Evolutionary conservation across 2,888 invertebrate genomes (phyloP).

Genomic region (Mimachlamys varia): DNA sequence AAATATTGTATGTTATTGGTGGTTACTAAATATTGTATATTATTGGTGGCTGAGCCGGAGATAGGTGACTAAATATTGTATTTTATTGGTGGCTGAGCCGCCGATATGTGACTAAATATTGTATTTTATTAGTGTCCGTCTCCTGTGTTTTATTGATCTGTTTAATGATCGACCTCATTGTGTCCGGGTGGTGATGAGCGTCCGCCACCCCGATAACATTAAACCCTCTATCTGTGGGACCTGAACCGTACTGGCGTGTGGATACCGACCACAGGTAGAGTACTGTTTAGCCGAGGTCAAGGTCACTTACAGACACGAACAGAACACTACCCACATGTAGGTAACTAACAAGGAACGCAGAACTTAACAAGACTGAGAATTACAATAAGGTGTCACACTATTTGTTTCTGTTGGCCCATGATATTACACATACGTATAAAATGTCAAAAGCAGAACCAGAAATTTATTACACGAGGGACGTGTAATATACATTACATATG

Average conservation of each 20-base stretch:
- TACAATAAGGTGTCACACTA: too few relatives aligned
- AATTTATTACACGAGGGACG: too few relatives aligned
- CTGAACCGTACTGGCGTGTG: background rate
- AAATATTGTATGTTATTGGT: background rate
- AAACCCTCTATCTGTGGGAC: background rate
- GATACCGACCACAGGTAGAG: background rate
- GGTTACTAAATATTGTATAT: too few relatives aligned
- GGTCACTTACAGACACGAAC: background rate
- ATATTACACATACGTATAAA: too few relatives aligned
- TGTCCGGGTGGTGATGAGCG: slow-evolving; percentile 20
- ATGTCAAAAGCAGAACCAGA: too few relatives aligned
- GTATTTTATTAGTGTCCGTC: background rate
- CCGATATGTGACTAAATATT: background rate
- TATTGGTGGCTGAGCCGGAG: too few relatives aligned
- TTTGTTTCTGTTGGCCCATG: too few relatives aligned
- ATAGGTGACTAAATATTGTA: background rate
- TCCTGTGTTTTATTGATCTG: background rate
- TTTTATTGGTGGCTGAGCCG: background rate
- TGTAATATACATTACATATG: too few relatives aligned
- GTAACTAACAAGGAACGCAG: too few relatives aligned
- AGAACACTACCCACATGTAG: background rate
- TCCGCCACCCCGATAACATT: background rate
- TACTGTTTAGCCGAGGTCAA: background rate
- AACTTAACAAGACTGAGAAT: too few relatives aligned
- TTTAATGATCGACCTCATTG: background rate